Conservation (phyloP, 23 tunicate genomes). For the Styela plicata region DNA sequence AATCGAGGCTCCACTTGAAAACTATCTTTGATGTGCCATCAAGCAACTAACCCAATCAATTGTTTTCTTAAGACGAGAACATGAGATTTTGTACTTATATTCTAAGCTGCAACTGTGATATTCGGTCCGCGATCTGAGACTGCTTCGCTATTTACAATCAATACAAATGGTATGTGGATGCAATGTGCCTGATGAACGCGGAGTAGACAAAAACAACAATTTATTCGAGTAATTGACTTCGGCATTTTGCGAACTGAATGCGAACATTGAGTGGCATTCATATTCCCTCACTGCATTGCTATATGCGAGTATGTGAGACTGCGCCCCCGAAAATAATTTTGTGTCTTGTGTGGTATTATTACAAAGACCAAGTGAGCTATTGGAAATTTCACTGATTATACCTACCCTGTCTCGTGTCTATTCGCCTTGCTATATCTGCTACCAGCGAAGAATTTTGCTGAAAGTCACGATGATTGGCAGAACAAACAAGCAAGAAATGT, state of each 20-base stretch:
- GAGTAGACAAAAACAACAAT: background rate
- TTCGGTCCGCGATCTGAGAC: background rate
- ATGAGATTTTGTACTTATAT: background rate
- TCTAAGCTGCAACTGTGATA: background rate
- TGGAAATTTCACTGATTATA: no score
- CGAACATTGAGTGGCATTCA: no score
- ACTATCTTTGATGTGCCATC: slow-evolving; percentile 22
- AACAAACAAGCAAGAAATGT: no score
- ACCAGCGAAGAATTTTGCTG: no score
- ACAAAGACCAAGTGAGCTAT: no score
- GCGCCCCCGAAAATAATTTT: no score
- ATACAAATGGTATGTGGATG: background rate
- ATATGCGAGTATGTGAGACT: no score
- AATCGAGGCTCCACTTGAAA: slow-evolving; percentile 7
- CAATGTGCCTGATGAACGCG: background rate
- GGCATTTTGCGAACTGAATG: background rate
- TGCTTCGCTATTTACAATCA: background rate
- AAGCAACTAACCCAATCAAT: slow-evolving; percentile 8
- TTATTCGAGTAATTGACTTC: background rate
- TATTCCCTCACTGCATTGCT: no score
- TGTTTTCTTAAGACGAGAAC: slow-evolving; percentile 19
- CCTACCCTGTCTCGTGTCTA: no score
- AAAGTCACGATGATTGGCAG: no score
- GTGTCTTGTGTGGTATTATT: no score
- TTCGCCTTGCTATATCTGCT: no score